Evolutionary conservation across 2,888 invertebrate species (phyloP).

Genomic region (Psylliodes chrysocephalus): DNA sequence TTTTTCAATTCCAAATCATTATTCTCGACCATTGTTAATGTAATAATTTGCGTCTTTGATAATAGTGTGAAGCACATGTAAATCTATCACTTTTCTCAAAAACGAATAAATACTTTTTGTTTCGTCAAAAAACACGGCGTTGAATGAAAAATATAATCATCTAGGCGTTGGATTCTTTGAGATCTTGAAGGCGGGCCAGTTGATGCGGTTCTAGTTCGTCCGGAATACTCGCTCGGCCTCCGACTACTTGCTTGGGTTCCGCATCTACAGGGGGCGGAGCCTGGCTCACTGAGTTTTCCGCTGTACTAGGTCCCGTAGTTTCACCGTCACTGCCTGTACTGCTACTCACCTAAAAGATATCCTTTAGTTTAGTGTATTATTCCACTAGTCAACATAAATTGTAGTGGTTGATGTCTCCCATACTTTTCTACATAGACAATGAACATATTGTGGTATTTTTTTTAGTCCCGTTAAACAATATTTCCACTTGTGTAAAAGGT

Average conservation of each 20-base stretch:
- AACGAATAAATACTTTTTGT: slow-evolving; percentile 17
- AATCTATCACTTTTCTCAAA: slow-evolving; percentile 26
- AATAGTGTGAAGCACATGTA: slow-evolving; percentile 53
- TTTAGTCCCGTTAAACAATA: too few relatives aligned
- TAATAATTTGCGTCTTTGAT: slow-evolving; percentile 34
- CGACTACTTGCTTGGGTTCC: slow-evolving; percentile 75
- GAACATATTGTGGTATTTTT: too few relatives aligned
- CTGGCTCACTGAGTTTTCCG: slow-evolving; percentile 71
- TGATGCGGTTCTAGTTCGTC: slow-evolving; percentile 91
- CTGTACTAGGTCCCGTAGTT: slow-evolving; percentile 72
- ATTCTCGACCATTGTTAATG: slow-evolving; percentile 31
- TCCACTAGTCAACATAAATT: too few relatives aligned
- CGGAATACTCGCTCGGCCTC: slow-evolving; percentile 84
- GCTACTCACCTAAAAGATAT: slow-evolving; percentile 69
- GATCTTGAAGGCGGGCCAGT: slow-evolving; percentile 85
- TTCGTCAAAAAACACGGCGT: slow-evolving; percentile 23
- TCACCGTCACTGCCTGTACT: slow-evolving; percentile 74
- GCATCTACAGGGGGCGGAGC: slow-evolving; percentile 54
- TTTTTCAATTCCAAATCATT: too few relatives aligned
- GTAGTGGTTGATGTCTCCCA: too few relatives aligned
- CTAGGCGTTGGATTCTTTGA: slow-evolving; percentile 93
- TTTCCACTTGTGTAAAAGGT: too few relatives aligned
- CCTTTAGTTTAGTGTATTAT: too few relatives aligned
- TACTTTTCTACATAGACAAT: too few relatives aligned
- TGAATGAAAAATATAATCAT: slow-evolving; percentile 37